These are phyloP conservation scores for Pseudanteris insignis DNA, from an alignment of 2,888 invertebrate genomes.

Conservation along the genomic window DNA sequence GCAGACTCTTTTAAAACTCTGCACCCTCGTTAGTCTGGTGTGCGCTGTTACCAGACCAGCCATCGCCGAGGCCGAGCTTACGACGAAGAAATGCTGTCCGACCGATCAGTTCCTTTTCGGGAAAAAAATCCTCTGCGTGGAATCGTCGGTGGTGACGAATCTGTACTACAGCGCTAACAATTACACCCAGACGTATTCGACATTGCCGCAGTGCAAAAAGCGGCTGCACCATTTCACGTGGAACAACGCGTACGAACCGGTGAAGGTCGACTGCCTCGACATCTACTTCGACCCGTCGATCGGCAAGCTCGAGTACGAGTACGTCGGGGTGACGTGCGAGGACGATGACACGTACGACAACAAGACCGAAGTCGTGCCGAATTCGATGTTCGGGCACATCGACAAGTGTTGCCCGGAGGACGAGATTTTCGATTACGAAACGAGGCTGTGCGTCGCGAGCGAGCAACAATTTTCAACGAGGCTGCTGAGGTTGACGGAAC, in stretches of 20 bases:
- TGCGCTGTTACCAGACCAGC: too few relatives aligned
- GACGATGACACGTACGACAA: background rate
- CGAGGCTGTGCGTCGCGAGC: background rate
- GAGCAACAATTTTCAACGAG: too few relatives aligned
- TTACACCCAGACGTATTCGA: background rate
- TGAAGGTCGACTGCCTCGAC: slow-evolving; percentile 1
- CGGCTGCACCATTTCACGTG: too few relatives aligned
- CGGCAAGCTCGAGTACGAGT: background rate
- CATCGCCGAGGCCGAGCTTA: too few relatives aligned
- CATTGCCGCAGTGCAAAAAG: slow-evolving; percentile 4
- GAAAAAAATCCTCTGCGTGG: background rate
- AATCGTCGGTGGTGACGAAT: background rate
- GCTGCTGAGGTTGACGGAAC: background rate
- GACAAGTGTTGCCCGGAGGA: slow-evolving; percentile 1
- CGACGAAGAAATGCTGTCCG: slow-evolving; percentile 4
- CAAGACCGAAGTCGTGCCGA: slow-evolving; percentile 1
- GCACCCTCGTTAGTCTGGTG: too few relatives aligned
- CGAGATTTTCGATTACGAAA: slow-evolving; percentile 7
- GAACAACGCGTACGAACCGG: background rate
- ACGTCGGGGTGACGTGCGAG: slow-evolving; percentile 2
- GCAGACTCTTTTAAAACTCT: too few relatives aligned
- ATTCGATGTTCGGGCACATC: background rate
- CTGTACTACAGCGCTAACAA: background rate
- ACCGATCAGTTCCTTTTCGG: slow-evolving; percentile 2
- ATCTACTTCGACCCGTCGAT: background rate